A percentile compares a stretch with the other conserved stretches of the same genome.
Evolutionary conservation across 2,888 invertebrate species (phyloP).

Genomic region (Nomada lathburiana): DNA sequence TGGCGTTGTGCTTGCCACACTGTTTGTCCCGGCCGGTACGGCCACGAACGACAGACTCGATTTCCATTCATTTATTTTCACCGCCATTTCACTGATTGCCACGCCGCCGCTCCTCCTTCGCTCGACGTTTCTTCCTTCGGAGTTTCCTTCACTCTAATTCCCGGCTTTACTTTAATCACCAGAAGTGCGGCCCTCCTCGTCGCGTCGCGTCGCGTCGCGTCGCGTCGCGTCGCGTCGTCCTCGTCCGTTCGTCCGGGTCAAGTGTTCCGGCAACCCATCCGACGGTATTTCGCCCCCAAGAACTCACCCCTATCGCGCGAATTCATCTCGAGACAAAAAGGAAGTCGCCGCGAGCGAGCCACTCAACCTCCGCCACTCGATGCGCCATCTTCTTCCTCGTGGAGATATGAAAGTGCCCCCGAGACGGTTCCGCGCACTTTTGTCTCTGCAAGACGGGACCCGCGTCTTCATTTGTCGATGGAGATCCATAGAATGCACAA

Average conservation of each 20-base stretch:
- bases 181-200: slow-evolving; percentile 73
- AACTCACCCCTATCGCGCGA: slow-evolving; percentile 42
- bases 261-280: slow-evolving; percentile 74
- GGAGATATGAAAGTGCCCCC: slow-evolving; percentile 53
- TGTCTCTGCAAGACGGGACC: slow-evolving; percentile 42
- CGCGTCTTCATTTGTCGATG: slow-evolving; percentile 43
- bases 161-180: slow-evolving; percentile 81
- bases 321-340: slow-evolving; percentile 53
- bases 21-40: slow-evolving; percentile 59
- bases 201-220: slow-evolving; percentile 26
- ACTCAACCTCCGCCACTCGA: slow-evolving; percentile 27
- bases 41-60: slow-evolving; percentile 78
- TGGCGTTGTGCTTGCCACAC: slow-evolving; percentile 14
- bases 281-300: slow-evolving; percentile 52
- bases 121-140: slow-evolving; percentile 42
- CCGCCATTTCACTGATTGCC: slow-evolving; percentile 83
- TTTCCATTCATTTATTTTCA: slow-evolving; percentile 83
- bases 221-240: slow-evolving; percentile 41
- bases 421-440: slow-evolving; percentile 36
- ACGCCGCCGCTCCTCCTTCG: slow-evolving; percentile 61
- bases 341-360: slow-evolving; percentile 9
- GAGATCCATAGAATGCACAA: slow-evolving; percentile 27
- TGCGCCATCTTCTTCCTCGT: slow-evolving; percentile 15
- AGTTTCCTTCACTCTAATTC: slow-evolving; percentile 78
- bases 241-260: slow-evolving; percentile 72